Conservation (phyloP, 1,140 invertebrate genomes). For the Nasonia giraulti region DNA sequence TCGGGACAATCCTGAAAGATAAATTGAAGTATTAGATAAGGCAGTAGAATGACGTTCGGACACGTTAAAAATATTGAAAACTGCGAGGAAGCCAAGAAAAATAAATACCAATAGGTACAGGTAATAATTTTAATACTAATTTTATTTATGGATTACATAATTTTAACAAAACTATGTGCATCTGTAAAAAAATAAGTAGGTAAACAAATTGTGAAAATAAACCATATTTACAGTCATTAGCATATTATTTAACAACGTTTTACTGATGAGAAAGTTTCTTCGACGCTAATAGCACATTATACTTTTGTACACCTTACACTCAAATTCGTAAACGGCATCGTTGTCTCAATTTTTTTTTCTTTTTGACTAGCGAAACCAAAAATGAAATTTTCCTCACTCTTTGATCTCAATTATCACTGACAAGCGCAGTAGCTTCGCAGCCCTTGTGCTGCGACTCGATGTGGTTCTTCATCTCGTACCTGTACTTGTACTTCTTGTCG, state of each 20-base stretch:
- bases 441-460: conserved; percentile 58
- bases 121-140: background rate
- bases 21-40: background rate
- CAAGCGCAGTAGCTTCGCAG: background rate
- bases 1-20: background rate
- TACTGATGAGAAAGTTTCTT: too few species aligned
- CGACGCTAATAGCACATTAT: background rate
- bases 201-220: background rate
- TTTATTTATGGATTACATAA: background rate
- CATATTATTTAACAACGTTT: too few species aligned
- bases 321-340: too few species aligned
- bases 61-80: background rate
- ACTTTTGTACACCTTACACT: too few species aligned
- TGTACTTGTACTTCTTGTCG: conserved; percentile 67
- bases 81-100: background rate
- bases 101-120: background rate
- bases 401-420: background rate
- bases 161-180: background rate
- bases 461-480: conserved; percentile 69
- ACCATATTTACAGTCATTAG: background rate
- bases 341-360: background rate
- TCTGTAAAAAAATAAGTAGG: background rate
- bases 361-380: background rate
- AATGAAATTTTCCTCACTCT: background rate
- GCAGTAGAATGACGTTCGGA: too few species aligned